Evolutionary conservation across 2,113 vertebrate species (phyloP), one percentile per base, ranked within the genome.

Genomic region (Chaetops frenatus): DNA sequence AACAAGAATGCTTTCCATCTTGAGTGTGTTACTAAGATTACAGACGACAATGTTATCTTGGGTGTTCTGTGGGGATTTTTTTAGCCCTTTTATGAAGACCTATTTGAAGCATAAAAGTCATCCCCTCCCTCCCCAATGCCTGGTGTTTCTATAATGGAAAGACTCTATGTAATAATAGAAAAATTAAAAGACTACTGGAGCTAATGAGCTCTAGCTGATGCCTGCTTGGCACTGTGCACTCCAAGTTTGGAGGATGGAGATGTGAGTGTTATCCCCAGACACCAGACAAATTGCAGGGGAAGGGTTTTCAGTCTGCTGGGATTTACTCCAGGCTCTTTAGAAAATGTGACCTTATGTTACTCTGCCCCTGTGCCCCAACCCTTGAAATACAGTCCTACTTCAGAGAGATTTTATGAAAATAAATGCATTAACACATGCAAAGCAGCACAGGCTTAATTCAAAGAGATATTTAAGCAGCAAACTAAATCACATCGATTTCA

Each of bases 91-190:
- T 94, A 79, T 93, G 65, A 83, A 78, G 72, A 42, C 25, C 56
- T 94, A 74, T 95, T 96, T 90, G 90, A 92, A 93, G 79, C 44
- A 95, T 25, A 73, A 56, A 93, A 93, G 64, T 90, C n/a, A 61
- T 71, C 60, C 69, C 71, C 86, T 57, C 76, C 71, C 71, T 88
- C 64, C 38, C 31, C 42, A 56, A 0, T 45, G 88, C 48, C 27
- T 87, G 60, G 48, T 85, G 48, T 50, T 89, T 92, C 87, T 92
- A 84, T 84, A 94, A 79, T 64, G 70, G 89, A 94, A 91, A 92
- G 31, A 64, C 17, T 87, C 31, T 36, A 77, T 45, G 20, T 80
- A 92, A 73, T 62, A 95, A 95, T 62, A 96, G 87, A 83, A 95
- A 93, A 94, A 81, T 20, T 47, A 60, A 85, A 91, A 92, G 10